These are phyloP conservation scores for Adelognathus sp. DNA, from an alignment of 2,888 invertebrate genomes.

Conservation along the genomic window DNA sequence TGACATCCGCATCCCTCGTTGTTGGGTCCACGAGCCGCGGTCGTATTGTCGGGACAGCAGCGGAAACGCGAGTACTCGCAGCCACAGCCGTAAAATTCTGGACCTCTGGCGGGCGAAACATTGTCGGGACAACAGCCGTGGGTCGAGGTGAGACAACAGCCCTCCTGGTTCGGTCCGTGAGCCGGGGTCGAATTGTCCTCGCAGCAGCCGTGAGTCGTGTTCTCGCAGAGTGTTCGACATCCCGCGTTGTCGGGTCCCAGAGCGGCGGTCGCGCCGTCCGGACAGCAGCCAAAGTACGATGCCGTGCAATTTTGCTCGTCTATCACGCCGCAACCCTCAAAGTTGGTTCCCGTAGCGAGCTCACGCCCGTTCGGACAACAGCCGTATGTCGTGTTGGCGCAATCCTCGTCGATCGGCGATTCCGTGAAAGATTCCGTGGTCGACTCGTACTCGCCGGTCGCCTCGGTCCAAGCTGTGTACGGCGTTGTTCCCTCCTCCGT, in stretches of 20 bases:
- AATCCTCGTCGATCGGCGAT: slow-evolving; percentile 78
- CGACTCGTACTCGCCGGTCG: slow-evolving; percentile 58
- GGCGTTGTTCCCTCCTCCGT: slow-evolving; percentile 57
- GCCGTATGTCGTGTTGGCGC: slow-evolving; percentile 85
- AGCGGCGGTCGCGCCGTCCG: slow-evolving; percentile 87
- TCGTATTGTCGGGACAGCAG: slow-evolving; percentile 93
- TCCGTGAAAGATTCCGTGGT: slow-evolving; percentile 70
- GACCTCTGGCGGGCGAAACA: slow-evolving; percentile 90
- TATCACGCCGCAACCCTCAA: slow-evolving; percentile 84
- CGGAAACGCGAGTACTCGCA: slow-evolving; percentile 90
- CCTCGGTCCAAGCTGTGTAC: slow-evolving; percentile 35
- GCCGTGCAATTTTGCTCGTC: slow-evolving; percentile 82
- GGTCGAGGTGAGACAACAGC: slow-evolving; percentile 88
- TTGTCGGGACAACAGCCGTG: slow-evolving; percentile 97
- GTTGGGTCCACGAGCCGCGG: slow-evolving; percentile 89
- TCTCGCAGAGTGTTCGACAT: slow-evolving; percentile 87
- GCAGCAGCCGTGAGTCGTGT: slow-evolving; percentile 92
- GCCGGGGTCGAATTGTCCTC: slow-evolving; percentile 92
- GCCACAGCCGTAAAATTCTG: slow-evolving; percentile 87
- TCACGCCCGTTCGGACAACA: slow-evolving; percentile 89
- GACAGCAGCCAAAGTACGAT: slow-evolving; percentile 88
- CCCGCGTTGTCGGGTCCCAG: slow-evolving; percentile 88
- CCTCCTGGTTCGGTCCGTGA: slow-evolving; percentile 91
- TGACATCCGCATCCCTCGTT: slow-evolving; percentile 93
- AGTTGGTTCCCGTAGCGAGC: slow-evolving; percentile 85